Percentiles rank a stretch among this genome's conserved stretches.
phyloP scores from a whole-genome alignment of 1,140 invertebrate species.

The Plodia interpunctella region DNA sequence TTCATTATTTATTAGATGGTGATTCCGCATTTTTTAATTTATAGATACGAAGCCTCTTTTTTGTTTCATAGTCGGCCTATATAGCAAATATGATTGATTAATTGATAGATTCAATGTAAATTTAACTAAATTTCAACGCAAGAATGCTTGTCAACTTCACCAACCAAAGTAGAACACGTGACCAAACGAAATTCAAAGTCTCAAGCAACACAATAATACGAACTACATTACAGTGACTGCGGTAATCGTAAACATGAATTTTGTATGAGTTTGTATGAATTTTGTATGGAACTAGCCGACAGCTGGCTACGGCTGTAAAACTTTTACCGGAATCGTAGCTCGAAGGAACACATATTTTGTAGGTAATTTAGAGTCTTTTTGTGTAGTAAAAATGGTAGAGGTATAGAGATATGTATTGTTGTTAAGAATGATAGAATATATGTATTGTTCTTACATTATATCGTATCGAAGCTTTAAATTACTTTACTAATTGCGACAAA shows the following conservation, averaged over 20 bases:
- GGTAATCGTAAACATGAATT: conserved; percentile 12
- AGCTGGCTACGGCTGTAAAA: background rate
- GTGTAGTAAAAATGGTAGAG: no score
- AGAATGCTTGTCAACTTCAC: background rate
- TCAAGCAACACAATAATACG: background rate
- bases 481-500: no score
- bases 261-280: conserved; percentile 2
- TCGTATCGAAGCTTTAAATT: no score
- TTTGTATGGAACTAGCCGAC: background rate
- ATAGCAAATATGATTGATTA: no score
- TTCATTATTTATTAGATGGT: background rate
- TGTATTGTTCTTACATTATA: no score
- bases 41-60: no score
- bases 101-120: no score
- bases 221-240: background rate
- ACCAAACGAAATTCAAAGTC: background rate
- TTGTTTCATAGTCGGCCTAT: no score
- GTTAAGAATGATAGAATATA: no score
- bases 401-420: no score
- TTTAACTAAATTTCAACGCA: no score
- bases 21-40: no score
- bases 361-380: background rate
- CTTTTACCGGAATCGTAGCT: background rate
- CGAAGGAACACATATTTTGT: background rate
- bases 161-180: background rate